Evolutionary conservation across 2,888 invertebrate genomes (phyloP), one percentile per base, ranked within the genome.

Genomic region (Agapostemon virescens): DNA sequence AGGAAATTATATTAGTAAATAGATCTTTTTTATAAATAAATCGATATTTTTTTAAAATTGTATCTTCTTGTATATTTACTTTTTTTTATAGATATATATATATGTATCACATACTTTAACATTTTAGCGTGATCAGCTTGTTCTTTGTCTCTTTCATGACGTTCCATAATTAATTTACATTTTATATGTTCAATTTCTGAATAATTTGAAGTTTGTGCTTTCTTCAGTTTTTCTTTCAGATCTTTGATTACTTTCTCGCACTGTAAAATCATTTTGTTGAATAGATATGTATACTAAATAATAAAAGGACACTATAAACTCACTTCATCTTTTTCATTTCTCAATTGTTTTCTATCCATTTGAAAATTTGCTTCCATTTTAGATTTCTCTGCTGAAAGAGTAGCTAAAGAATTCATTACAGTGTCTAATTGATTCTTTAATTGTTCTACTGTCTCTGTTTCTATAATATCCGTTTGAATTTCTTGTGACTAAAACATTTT

Each of bases 361-460:
- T 97, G 96, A 91, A 97, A 97, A 63, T 95, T 96, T 70, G 96
- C 96, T 93, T 98, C 98, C 95, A 97, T 96, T 64, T 96, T 95
- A 1, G 96, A 95, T 90, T 98, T 98, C 91, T 98, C 97, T 5
- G 96, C 95, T 0, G 97, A 95, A 42, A 98, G 93, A 0, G 97
- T 97, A 0, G 96, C 95, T 67, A 98, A 92, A 0, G 97, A 96
- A 85, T 95, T 93, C 92, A 95, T 96, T 23, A 96, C 93, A 0
- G 95, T 94, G 13, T 95, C 93, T 33, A 96, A 93, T 87, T 94
- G 94, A 45, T 88, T 90, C 86, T 91, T 92, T 66, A 93, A 84
- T 68, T 92, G 90, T n/a, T 92, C 92, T 15, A 88, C 84, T 2
- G 90, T 90, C 69, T 92, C 92, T 40, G 81, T 81, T 78, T 89